Conservation (phyloP, 1,140 invertebrate genomes). For the Drosophila santomea region DNA sequence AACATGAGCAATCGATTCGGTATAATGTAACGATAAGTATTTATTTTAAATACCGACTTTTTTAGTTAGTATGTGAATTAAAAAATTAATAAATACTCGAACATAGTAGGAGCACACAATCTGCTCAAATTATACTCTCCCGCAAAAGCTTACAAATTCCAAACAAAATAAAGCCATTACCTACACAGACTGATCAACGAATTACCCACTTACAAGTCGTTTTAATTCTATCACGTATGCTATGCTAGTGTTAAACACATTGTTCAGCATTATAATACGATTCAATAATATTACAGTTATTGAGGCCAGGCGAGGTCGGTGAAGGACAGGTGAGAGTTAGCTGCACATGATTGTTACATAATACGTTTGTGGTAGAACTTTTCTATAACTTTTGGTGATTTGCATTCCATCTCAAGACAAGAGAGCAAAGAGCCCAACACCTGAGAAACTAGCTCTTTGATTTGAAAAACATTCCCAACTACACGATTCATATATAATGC, state of each 20-base stretch:
- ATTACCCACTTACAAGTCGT: constrained; percentile 2
- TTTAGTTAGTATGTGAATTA: not conserved
- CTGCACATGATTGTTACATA: constrained; percentile 34
- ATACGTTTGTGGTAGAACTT: constrained; percentile 47
- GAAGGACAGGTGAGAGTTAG: constrained; percentile 89
- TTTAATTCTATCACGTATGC: constrained; percentile 5
- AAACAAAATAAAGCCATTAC: not conserved
- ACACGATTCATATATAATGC: not conserved
- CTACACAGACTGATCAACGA: not conserved
- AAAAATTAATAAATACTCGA: not conserved
- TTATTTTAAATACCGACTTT: not conserved
- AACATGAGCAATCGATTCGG: not conserved
- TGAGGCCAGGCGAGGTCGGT: constrained; percentile 91
- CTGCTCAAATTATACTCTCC: not conserved
- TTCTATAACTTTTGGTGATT: constrained; percentile 12
- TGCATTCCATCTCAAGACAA: constrained; percentile 8
- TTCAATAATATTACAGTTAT: constrained; percentile 86
- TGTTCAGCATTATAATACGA: constrained; percentile 51
- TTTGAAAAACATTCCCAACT: constrained; percentile 1
- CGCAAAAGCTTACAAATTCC: not conserved
- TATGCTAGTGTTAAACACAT: constrained; percentile 21
- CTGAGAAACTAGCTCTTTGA: constrained; percentile 8
- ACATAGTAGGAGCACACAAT: not conserved
- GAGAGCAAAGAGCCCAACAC: not conserved
- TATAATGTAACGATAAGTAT: not conserved